Base-by-base conservation (phyloP, 2,888 invertebrate genomes). In the Toxonevra muliebris region DNA sequence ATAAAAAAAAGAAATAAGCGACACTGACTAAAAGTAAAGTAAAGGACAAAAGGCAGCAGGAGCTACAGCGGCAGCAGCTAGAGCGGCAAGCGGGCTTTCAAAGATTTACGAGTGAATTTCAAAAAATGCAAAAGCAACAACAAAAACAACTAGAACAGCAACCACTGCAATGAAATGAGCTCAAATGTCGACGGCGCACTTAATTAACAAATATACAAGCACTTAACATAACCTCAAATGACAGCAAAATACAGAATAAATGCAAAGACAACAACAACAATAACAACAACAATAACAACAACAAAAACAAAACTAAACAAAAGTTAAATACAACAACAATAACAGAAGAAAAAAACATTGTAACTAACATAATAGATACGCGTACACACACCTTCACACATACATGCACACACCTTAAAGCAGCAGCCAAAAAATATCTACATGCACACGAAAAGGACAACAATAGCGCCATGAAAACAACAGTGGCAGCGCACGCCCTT, bases 181-280 rank as follows among this genome's bases (percentile, higher is more conserved):
- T 69, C 69, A 69, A 73, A 75, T 75, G 78, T 72, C 75, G 77
- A 76, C 79, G 77, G 76, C 75, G 77, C 76, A 79, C 82, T 82
- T 82, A 81, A 81, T 81, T 81, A 82, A 82, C 82, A 80, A 81
- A 81, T 80, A 78, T 77, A 63, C 62, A 75, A 77, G 77, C 79
- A 77, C 76, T 79, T 77, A 81, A 77, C 77, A 80, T 79, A 81
- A 79, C 80, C 81, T 78, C 81, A 80, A 78, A 76, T 77, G 80
- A 78, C 77, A 76, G 76, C 62, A 61, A 54, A 42, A 62, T 48
- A 57, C 66, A 62, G 15, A 65, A 42, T 30, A 61, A 59, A 48
- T 66, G 61, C 50, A 66, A 63, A 15, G 58, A 20, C 15, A 30
- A 65, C 55, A 58, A 40, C 42, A 61, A 12, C 58, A 17, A 20